Evolutionary conservation across 2,113 vertebrate genomes (phyloP).

Genomic region (Perca fluviatilis): DNA sequence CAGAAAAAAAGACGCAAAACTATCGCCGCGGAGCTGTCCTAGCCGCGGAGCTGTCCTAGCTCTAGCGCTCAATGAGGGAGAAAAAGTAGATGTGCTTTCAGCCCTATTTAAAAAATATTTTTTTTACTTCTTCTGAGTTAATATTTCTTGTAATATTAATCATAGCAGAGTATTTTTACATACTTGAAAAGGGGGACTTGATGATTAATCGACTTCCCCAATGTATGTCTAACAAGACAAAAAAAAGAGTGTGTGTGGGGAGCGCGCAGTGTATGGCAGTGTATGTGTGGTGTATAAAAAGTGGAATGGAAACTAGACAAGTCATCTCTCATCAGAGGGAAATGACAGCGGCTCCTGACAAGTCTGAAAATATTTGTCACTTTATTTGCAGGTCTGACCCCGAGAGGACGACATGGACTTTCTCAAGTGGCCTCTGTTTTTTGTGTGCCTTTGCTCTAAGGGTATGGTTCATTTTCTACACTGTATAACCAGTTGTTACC

Average conservation of each 20-base stretch:
- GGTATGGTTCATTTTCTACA: constrained; percentile 43
- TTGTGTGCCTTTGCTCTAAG: constrained; percentile 35
- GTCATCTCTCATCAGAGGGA: constrained; percentile 1
- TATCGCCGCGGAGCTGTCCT: no score
- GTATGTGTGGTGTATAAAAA: background rate
- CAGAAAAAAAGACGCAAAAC: no score
- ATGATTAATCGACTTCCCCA: constrained; percentile 9
- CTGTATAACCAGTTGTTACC: background rate
- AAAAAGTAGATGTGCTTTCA: no score
- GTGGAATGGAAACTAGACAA: constrained; percentile 59
- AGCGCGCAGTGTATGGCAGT: background rate
- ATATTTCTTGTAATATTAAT: no score
- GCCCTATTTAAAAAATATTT: no score
- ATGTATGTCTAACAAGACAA: background rate
- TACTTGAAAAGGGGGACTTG: no score
- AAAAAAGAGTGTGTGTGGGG: background rate
- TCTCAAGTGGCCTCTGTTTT: constrained; percentile 22
- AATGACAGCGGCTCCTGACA: background rate
- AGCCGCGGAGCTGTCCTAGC: no score
- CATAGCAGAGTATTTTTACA: no score
- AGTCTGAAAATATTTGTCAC: constrained; percentile 3
- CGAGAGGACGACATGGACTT: constrained; percentile 49
- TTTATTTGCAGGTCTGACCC: constrained; percentile 11
- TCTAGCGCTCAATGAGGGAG: no score
- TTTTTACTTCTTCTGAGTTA: no score